Conservation (phyloP, 2,113 vertebrate species). For the Corapipo altera region DNA sequence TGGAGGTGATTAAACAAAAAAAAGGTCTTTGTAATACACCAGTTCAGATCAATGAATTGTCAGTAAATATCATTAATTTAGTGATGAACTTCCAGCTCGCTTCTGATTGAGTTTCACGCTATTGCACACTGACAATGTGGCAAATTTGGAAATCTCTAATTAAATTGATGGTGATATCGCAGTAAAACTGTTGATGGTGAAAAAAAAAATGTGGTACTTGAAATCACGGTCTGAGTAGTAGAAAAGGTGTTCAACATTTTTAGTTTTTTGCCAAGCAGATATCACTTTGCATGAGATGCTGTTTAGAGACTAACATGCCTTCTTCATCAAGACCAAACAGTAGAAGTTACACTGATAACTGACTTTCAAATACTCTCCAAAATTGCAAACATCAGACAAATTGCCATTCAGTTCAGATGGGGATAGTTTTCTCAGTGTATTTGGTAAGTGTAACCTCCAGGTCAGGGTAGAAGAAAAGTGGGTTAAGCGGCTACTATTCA, state of each 20-base stretch:
- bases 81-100: not conserved
- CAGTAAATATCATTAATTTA: not conserved
- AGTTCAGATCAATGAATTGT: not conserved
- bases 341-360: not conserved
- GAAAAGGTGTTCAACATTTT: not conserved
- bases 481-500: not conserved
- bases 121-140: not conserved
- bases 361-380: not conserved
- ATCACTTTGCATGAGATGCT: accelerated
- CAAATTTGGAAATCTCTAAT: not conserved
- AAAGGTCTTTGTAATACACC: not conserved
- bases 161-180: not conserved
- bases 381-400: not conserved
- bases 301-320: not conserved
- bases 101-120: not conserved
- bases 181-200: not conserved
- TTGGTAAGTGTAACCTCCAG: not conserved
- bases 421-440: not conserved
- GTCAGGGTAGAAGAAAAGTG: not conserved
- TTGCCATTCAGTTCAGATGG: not conserved
- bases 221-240: not conserved
- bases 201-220: accelerated
- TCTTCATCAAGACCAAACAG: not conserved
- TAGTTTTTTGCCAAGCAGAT: not conserved
- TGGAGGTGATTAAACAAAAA: not conserved